phyloP scores from a whole-genome alignment of 2,113 vertebrate genomes.

The Notarius lentiginosus region DNA sequence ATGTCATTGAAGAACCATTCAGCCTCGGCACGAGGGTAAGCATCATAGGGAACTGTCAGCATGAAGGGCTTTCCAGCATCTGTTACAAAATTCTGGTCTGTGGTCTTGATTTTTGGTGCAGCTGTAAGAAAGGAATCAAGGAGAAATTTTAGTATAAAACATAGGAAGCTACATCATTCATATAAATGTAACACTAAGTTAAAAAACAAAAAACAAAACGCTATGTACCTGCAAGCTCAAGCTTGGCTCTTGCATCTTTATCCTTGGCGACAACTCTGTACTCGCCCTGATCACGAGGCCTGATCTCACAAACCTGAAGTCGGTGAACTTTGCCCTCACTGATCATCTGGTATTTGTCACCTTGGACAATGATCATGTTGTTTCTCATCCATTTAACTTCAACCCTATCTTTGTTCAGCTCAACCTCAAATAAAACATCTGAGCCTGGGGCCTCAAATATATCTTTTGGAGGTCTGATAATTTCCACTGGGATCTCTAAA shows the following conservation, averaged over 20 bases:
- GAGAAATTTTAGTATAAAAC: not conserved
- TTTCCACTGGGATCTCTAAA: slow-evolving; percentile 95
- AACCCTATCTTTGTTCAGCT: slow-evolving; percentile 96
- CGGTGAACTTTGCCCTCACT: slow-evolving; percentile 93
- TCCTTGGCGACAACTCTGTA: slow-evolving; percentile 96
- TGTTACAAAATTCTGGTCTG: slow-evolving; percentile 90
- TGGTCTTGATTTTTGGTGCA: slow-evolving; percentile 90
- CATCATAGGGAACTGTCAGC: slow-evolving; percentile 90
- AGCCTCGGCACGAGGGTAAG: slow-evolving; percentile 91
- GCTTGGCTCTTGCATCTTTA: slow-evolving; percentile 93
- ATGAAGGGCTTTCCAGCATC: slow-evolving; percentile 90
- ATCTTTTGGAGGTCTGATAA: slow-evolving; percentile 90
- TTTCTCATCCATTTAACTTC: slow-evolving; percentile 97
- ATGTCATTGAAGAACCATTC: slow-evolving; percentile 86
- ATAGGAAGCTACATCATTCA: not conserved
- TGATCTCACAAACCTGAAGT: slow-evolving; percentile 92
- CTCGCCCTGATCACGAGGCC: slow-evolving; percentile 94
- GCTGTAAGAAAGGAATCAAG: slow-evolving; percentile 68
- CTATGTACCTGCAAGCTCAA: slow-evolving; percentile 88
- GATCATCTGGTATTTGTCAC: slow-evolving; percentile 99
- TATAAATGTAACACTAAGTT: not conserved
- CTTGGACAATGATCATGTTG: slow-evolving; percentile 94
- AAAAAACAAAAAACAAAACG: not conserved
- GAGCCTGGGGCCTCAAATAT: slow-evolving; percentile 85
- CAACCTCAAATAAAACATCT: slow-evolving; percentile 88